Percentiles rank a stretch among this genome's conserved stretches.
These are phyloP conservation scores for Hylaeus volcanicus DNA, from an alignment of 1,140 invertebrate genomes.

Conservation along the genomic window DNA sequence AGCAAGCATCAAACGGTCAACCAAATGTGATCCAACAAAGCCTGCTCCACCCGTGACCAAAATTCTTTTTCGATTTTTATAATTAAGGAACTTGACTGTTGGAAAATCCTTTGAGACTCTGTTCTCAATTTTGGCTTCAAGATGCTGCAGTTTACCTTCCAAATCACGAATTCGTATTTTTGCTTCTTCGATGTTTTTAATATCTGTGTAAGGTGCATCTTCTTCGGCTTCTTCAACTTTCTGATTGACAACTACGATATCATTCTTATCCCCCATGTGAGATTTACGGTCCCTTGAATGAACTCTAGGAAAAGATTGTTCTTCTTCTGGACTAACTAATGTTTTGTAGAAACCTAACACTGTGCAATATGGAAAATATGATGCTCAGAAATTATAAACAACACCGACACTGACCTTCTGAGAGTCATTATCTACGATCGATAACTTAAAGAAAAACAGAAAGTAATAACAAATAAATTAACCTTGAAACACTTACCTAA, in stretches of 20 bases:
- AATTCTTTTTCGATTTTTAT: slow-evolving; percentile 94
- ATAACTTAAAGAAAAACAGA: not conserved
- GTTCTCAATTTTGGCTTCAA: slow-evolving; percentile 82
- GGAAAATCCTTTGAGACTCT: slow-evolving; percentile 91
- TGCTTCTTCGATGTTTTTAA: slow-evolving; percentile 83
- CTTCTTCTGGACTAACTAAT: slow-evolving; percentile 70
- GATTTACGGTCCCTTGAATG: slow-evolving; percentile 36
- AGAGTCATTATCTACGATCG: not conserved
- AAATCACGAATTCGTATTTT: slow-evolving; percentile 84
- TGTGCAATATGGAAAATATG: slow-evolving; percentile 56
- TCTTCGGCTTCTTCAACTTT: slow-evolving; percentile 47
- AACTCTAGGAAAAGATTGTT: slow-evolving; percentile 47
- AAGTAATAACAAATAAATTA: not conserved
- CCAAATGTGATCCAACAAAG: slow-evolving; percentile 99
- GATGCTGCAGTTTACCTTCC: slow-evolving; percentile 85
- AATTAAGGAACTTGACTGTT: slow-evolving; percentile 94
- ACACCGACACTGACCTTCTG: too few species aligned
- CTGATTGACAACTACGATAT: slow-evolving; percentile 43
- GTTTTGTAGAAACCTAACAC: slow-evolving; percentile 79
- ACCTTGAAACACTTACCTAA: slow-evolving; percentile 69
- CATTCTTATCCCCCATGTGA: slow-evolving; percentile 30
- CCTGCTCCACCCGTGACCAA: slow-evolving; percentile 98
- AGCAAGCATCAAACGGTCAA: slow-evolving; percentile 96
- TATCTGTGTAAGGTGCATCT: slow-evolving; percentile 72
- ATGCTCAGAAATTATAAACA: slow-evolving; percentile 5